These are phyloP conservation scores for Cromileptes altivelis DNA, from an alignment of 2,113 vertebrate species.

Conservation along the genomic window DNA sequence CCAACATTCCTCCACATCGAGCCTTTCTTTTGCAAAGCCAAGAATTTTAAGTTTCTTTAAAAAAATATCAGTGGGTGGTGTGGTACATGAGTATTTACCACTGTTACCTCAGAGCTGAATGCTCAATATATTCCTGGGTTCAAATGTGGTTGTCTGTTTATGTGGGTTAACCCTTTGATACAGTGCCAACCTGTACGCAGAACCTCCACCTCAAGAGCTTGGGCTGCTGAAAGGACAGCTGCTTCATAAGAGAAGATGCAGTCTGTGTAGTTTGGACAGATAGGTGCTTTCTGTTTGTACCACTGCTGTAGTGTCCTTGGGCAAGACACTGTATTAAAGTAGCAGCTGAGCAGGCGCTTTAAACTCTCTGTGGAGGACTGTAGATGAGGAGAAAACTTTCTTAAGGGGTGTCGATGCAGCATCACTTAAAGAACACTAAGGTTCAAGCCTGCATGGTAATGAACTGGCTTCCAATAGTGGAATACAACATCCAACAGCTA, in stretches of 20 bases:
- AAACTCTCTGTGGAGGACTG: too few species aligned
- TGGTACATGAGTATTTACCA: background rate
- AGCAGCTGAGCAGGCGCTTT: too few species aligned
- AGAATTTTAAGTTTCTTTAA: background rate
- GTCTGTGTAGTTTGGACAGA: too few species aligned
- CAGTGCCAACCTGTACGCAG: too few species aligned
- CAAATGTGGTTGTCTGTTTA: too few species aligned
- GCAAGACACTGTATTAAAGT: too few species aligned
- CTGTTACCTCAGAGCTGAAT: background rate
- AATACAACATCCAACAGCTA: background rate
- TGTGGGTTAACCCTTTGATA: too few species aligned
- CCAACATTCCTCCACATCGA: background rate
- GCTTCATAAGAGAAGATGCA: too few species aligned
- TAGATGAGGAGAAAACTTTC: too few species aligned
- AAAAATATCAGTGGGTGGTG: background rate
- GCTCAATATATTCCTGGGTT: too few species aligned
- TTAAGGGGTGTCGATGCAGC: background rate
- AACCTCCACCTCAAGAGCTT: background rate
- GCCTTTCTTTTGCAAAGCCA: background rate
- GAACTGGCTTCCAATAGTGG: background rate
- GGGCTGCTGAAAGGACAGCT: background rate
- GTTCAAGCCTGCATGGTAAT: background rate
- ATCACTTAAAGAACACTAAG: background rate
- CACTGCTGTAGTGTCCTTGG: too few species aligned
- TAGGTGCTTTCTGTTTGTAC: too few species aligned